phyloP scores from a whole-genome alignment of 2,797 vertebrate genomes.

The Okamejei kenojei region DNA sequence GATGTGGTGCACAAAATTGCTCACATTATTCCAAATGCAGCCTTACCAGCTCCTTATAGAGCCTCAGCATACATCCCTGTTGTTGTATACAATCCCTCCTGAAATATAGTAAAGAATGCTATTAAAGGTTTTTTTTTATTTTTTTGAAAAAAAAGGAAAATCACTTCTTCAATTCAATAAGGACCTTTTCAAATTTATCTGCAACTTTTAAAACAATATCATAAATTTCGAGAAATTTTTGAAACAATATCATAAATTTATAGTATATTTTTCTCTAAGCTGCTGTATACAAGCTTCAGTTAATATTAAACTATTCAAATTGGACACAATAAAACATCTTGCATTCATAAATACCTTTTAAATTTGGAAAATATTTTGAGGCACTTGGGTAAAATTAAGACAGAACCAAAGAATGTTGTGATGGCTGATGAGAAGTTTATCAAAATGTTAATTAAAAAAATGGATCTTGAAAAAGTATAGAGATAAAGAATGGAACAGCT shows the following conservation, averaged over 20 bases:
- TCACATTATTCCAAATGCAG: too few relatives aligned
- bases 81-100: too few relatives aligned
- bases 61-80: too few relatives aligned
- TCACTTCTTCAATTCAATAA: not conserved
- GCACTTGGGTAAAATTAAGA: not conserved
- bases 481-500: too few relatives aligned
- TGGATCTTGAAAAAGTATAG: too few relatives aligned
- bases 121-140: not conserved
- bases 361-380: not conserved
- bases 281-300: not conserved
- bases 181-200: not conserved
- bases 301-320: not conserved
- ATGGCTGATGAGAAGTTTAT: not conserved
- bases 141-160: not conserved
- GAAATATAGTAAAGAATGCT: not conserved
- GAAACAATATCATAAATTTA: not conserved
- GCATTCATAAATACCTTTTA: not conserved
- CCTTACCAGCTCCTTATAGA: too few relatives aligned
- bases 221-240: not conserved
- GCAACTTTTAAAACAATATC: not conserved
- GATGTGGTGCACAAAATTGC: too few relatives aligned
- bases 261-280: not conserved
- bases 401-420: not conserved
- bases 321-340: not conserved
- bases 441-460: not conserved